These are phyloP conservation scores for Meles meles DNA, from an alignment of 2,113 vertebrate species.

Conservation along the genomic window DNA sequence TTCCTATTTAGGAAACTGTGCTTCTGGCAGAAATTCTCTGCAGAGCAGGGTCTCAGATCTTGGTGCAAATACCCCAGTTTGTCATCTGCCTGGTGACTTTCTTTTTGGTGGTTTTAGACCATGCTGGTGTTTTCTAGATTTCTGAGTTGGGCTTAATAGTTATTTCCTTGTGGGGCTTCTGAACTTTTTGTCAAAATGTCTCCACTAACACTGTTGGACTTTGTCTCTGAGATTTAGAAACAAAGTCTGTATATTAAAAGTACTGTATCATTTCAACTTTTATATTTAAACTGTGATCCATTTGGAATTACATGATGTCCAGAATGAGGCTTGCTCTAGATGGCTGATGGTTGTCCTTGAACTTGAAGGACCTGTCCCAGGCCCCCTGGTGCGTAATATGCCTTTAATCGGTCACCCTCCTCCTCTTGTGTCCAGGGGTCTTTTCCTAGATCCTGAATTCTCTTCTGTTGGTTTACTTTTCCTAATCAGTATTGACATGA, in stretches of 20 bases:
- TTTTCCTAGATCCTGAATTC: background rate
- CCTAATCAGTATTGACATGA: accelerated
- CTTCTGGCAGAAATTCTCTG: too few species aligned
- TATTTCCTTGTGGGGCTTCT: background rate
- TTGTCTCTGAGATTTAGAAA: background rate
- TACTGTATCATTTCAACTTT: background rate
- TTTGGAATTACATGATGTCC: background rate
- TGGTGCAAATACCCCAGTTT: too few species aligned
- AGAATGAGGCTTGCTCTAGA: background rate
- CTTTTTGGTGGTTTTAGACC: background rate
- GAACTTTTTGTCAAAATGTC: background rate
- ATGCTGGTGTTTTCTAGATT: background rate
- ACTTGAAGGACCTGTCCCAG: accelerated
- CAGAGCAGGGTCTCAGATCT: background rate
- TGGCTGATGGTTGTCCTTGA: background rate
- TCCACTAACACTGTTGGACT: background rate
- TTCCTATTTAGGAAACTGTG: background rate
- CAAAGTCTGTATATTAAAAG: background rate
- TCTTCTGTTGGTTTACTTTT: background rate
- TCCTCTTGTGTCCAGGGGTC: too few species aligned
- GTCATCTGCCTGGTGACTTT: background rate
- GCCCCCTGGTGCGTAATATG: accelerated
- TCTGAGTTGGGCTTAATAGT: background rate
- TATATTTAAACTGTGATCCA: background rate
- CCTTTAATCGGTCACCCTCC: background rate